phyloP scores from a whole-genome alignment of 2,888 invertebrate species.

The Clitarchus hookeri region DNA sequence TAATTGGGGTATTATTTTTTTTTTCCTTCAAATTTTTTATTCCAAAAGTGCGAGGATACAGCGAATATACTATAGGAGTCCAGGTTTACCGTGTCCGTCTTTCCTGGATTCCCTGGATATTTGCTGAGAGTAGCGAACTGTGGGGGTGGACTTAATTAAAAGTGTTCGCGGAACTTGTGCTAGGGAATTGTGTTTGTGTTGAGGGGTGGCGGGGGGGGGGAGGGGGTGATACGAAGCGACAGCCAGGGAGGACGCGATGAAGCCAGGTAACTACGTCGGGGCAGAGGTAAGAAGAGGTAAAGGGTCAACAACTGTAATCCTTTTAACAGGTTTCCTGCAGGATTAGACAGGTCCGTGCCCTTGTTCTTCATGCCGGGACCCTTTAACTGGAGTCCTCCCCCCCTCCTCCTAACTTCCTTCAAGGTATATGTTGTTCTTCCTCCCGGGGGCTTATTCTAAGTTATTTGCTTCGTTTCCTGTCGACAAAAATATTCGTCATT shows the following conservation, averaged over 20 bases:
- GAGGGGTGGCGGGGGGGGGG: not conserved
- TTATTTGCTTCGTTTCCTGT: no score
- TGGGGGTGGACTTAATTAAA: not conserved
- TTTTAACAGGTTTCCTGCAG: not conserved
- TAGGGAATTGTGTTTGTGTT: not conserved
- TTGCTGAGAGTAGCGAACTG: not conserved
- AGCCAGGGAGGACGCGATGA: not conserved
- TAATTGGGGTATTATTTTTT: no score
- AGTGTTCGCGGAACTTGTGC: not conserved
- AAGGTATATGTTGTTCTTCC: no score
- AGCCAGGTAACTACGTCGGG: not conserved
- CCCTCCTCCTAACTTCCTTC: no score
- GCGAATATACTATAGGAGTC: no score
- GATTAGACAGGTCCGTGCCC: not conserved
- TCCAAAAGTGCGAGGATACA: no score
- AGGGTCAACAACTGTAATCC: conserved; percentile 14
- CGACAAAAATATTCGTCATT: no score
- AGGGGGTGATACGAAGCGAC: not conserved
- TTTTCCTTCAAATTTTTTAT: no score
- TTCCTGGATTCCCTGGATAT: not conserved
- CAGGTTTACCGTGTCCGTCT: no score
- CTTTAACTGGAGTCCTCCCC: not conserved
- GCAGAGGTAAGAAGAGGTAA: not conserved
- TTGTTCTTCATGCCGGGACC: not conserved
- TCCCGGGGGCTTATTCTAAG: no score